These are phyloP conservation scores for Hypotaenidia philippensis DNA, from an alignment of 2,797 vertebrate genomes.

Conservation along the genomic window DNA sequence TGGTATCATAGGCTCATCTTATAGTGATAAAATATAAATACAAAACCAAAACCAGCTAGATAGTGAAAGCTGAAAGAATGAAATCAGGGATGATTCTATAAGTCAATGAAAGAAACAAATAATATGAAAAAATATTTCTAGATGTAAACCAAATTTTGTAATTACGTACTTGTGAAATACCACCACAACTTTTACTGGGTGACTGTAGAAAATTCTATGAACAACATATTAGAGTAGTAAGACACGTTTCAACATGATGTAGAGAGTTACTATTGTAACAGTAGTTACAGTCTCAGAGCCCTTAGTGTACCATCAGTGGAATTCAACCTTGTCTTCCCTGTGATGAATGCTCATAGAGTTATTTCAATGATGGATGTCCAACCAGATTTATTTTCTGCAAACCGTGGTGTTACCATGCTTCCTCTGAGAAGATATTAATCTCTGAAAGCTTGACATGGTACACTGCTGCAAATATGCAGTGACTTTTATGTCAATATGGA, in stretches of 20 bases:
- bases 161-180: neutral
- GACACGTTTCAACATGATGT: neutral
- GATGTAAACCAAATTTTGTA: neutral
- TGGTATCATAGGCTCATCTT: neutral
- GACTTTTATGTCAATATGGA: neutral
- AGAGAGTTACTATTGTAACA: neutral
- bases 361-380: neutral
- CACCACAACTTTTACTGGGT: neutral
- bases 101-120: neutral
- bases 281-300: neutral
- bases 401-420: neutral
- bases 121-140: neutral
- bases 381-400: neutral
- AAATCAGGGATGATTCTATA: neutral
- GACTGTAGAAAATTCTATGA: neutral
- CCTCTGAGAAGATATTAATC: neutral
- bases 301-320: neutral
- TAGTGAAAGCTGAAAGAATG: neutral
- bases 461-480: accelerated
- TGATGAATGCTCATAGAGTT: neutral
- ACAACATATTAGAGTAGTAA: neutral
- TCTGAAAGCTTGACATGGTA: neutral
- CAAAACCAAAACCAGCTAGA: neutral
- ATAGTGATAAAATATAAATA: neutral
- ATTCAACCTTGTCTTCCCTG: neutral